Evolutionary conservation across 1,140 invertebrate genomes (phyloP), one percentile per base, ranked within the genome.

Genomic region (Copidosoma floridanum): DNA sequence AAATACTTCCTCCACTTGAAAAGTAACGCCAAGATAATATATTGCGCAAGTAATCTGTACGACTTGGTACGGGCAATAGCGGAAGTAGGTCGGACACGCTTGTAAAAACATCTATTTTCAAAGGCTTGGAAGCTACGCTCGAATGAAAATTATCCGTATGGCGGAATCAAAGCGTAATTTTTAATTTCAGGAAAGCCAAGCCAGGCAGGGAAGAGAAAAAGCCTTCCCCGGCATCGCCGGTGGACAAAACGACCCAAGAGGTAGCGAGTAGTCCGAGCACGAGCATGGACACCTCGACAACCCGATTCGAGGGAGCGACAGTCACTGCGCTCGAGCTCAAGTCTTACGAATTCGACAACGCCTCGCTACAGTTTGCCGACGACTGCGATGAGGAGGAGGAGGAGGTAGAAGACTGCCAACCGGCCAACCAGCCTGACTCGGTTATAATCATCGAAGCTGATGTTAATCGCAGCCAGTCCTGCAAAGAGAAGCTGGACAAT

Each of bases 401-500:
- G 4, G 21, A 0, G 1, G 37, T 43, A 3, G 35, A 58, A 11
- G 35, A 43, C 11, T 32, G 57, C 21, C 37, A 53, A 16, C 35
- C 37, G 7, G 14, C 43, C 0, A 16, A 48, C 11, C 50, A 43
- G 14, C 48, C 63, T 1, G 64, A 66, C 10, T 71, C 71, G 18
- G 66, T 67, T 7, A 68, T 73, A 21, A 65, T 73, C 1, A 71
- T 72, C 35, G 71, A 73, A 10, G 72, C 65, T 4, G 69, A 73
- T 16, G 61, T 74, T 5, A 74, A 72, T 53, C 60, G 52, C 1
- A 50, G 18, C n/a, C 20, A 38, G 1, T 55, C 44, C 1, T 50
- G 24, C 2, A 35, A 1, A 1, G 50, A 47, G 21, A 43, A 21
- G 23, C 48, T 54, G n/a, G 29, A 29, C 10, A n/a, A n/a, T n/a